A percentile compares a stretch with the other conserved stretches of the same genome.
phyloP scores from a whole-genome alignment of 2,797 vertebrate genomes.

The Microhierax caerulescens region DNA sequence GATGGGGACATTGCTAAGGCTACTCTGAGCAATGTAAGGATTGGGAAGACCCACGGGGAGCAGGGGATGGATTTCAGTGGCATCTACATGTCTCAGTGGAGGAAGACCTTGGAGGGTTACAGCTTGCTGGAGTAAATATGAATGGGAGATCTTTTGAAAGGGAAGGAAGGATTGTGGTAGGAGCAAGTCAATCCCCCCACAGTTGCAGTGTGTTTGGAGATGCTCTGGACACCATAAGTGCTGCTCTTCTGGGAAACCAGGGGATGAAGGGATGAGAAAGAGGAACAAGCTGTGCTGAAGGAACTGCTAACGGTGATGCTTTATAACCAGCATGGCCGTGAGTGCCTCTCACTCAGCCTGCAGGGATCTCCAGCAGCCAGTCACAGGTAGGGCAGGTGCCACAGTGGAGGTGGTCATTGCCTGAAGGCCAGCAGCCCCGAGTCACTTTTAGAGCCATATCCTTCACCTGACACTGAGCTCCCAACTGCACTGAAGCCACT shows the following conservation, averaged over 20 bases:
- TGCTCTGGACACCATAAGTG: background rate
- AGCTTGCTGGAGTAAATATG: background rate
- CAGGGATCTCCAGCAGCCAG: background rate
- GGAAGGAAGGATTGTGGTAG: background rate
- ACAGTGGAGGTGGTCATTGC: rapidly evolving
- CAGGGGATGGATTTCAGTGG: background rate
- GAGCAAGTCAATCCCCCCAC: background rate
- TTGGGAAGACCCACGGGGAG: background rate
- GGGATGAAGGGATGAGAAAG: background rate
- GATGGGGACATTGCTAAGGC: background rate
- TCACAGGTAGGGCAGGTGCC: rapidly evolving
- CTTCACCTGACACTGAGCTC: background rate
- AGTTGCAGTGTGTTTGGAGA: background rate
- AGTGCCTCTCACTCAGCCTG: background rate
- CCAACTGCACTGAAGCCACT: background rate
- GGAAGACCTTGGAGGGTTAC: background rate
- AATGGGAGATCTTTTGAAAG: background rate
- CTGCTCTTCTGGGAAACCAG: background rate
- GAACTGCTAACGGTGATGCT: background rate
- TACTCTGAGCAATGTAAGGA: background rate
- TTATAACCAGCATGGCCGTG: background rate
- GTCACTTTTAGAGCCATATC: background rate
- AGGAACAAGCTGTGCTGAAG: background rate
- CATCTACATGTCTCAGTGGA: background rate
- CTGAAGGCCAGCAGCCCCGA: background rate